Evolutionary conservation across 2,888 invertebrate genomes (phyloP), one percentile per base, ranked within the genome.

Genomic region (Andricus quercusramuli): DNA sequence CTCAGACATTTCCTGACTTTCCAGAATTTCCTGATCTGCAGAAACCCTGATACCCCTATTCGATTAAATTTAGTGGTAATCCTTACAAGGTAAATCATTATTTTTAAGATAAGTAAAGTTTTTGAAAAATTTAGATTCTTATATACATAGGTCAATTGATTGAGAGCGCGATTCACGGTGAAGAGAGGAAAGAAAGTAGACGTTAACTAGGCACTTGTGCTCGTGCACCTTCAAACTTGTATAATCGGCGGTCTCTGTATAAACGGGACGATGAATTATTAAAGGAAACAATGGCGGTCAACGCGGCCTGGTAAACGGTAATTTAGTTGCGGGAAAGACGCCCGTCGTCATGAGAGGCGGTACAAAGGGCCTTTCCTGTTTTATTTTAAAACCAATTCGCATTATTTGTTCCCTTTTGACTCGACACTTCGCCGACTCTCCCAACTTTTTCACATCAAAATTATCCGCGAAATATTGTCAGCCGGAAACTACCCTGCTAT

Each of bases 371-470:
- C 47, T 70, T 70, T 47, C 51, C 29, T 29, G n/a, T 37, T 66
- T 37, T 66, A 37, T 44, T 70, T 70, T 25, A 70, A 70, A 70
- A 44, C 70, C 44, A 70, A 70, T 51, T 51, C 70, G 20, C 70
- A 51, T 47, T 51, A 51, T 70, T 70, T 70, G 51, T 51, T 70
- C 9, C 29, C 29, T 51, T 70, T 29, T 22, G 17, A 62, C 29
- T 44, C 51, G 17, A 25, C 20, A 51, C 29, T 70, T 51, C 29
- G 76, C 79, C 82, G 67, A 83, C 79, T 80, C 83, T 64, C 81
- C 84, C 84, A 80, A 78, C 67, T 64, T 83, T 78, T 83, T 76
- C 80, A 20, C 47, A 51, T 51, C 15, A 11, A 66, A 66, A 51
- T 70, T 29, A 25, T 68, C 25, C 29, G 9, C 5, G 2, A 17